A percentile compares a stretch with the other conserved stretches of the same genome.
Conservation (phyloP, 2,888 invertebrate species). For the Argynnis bischoffii region DNA sequence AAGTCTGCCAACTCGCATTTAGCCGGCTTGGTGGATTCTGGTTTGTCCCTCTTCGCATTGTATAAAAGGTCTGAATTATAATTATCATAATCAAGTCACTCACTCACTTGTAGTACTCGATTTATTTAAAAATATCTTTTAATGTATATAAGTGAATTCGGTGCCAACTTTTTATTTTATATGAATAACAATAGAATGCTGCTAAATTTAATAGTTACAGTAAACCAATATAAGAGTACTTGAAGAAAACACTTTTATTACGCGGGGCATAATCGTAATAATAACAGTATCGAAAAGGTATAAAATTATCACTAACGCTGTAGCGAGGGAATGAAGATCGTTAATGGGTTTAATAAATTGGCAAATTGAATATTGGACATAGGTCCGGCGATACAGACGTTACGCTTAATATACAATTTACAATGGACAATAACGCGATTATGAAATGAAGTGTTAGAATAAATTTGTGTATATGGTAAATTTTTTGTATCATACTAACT, state of each 20-base stretch:
- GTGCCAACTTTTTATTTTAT: too few species aligned
- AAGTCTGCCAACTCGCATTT: too few species aligned
- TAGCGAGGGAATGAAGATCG: background rate
- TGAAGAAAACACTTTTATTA: background rate
- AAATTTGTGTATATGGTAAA: too few species aligned
- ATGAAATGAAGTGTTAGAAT: background rate
- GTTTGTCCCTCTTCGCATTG: too few species aligned
- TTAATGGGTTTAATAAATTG: background rate
- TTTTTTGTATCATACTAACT: too few species aligned
- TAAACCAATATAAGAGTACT: background rate
- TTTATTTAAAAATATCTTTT: too few species aligned
- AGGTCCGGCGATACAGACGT: background rate
- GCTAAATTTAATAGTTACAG: background rate
- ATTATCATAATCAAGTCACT: too few species aligned
- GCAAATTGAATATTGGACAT: slow-evolving; percentile 4
- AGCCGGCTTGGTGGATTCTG: too few species aligned
- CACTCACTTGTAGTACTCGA: too few species aligned
- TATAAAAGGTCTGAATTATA: too few species aligned
- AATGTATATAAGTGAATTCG: too few species aligned
- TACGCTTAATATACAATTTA: background rate
- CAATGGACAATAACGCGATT: background rate
- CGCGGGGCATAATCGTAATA: background rate
- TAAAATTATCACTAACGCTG: background rate
- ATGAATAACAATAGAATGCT: background rate
- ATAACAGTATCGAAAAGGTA: slow-evolving; percentile 4